phyloP scores from a whole-genome alignment of 2,888 invertebrate genomes.

The Mimachlamys varia region DNA sequence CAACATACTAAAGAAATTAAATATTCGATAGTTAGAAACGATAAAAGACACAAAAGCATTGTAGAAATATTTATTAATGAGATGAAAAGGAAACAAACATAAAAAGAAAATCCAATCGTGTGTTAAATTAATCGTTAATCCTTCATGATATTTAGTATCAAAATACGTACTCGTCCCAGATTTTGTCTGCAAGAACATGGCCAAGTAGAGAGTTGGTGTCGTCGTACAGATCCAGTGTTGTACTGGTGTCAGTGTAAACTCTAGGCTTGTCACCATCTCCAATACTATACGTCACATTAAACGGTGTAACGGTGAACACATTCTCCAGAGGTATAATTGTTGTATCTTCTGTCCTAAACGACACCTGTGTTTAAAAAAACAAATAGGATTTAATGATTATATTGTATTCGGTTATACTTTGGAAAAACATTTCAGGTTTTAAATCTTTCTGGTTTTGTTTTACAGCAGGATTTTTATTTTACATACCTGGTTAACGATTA shows the following conservation, averaged over 20 bases:
- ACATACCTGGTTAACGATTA: background rate
- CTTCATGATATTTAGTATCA: background rate
- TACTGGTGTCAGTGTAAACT: background rate
- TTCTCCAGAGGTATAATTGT: background rate
- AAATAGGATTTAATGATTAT: background rate
- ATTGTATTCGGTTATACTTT: background rate
- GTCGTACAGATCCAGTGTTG: background rate
- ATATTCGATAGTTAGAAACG: background rate
- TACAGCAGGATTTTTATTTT: too few species aligned
- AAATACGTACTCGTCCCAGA: background rate
- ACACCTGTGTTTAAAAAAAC: background rate
- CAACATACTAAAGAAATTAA: background rate
- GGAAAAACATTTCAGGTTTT: background rate
- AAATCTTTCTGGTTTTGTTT: too few species aligned
- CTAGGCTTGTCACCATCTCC: background rate
- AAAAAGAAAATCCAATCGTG: background rate
- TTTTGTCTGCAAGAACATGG: background rate
- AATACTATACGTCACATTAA: background rate
- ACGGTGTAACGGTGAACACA: background rate
- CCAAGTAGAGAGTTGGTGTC: background rate
- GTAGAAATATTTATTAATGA: background rate
- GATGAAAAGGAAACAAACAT: background rate
- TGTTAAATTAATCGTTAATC: background rate
- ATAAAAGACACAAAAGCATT: background rate
- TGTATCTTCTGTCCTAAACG: background rate